Base-by-base conservation (phyloP, 2,888 invertebrate species). In the Zhuqinia jingwanae region DNA sequence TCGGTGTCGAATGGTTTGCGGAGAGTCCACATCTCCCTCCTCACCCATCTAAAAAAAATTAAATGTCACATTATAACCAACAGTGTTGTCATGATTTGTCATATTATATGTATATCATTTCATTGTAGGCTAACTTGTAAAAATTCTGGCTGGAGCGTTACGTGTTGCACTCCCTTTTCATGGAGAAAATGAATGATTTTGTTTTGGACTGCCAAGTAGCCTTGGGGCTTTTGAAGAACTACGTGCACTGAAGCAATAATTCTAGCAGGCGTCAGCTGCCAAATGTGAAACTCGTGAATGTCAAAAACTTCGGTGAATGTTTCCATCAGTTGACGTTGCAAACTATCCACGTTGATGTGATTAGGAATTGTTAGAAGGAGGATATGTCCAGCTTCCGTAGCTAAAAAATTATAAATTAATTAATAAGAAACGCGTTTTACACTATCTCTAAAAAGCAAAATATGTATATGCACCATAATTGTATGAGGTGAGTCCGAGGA, bases 281-380 rank as follows among this genome's bases (percentile, higher is more conserved):
- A 97, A 25, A 97, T 95, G 92, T 97, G 97, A 58, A 97, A 94
- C 92, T 97, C 97, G 92, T 97, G 97, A 22, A 97, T 95, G 91
- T 95, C 95, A 0, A 95, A 93, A 82, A 96, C 95, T 87, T 95
- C 95, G 0, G 95, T 95, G 92, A 96, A 96, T 88, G 94, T 94
- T 81, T 93, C 92, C 0, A 95, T 92, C 56, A 97, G 92, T 89
- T 95, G 94, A 47, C 94, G 93, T 89, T 95, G 94, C 88, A 97
- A 93, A 10, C 94, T 93, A 89, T 95, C 94, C 60, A 97, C 95
- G 91, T 97, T 95, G 89, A 98, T 95, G 15, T 97, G 96, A 90
- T 95, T 96, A 0, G 98, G 98, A 85, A 98, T 97, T 0, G 98
- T 98, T 93, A 98, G 98, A 22, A 98, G 94, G 0, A 98, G 94